Evolutionary conservation across 2,888 invertebrate genomes (phyloP).

Genomic region (Boloria euphrosyne): DNA sequence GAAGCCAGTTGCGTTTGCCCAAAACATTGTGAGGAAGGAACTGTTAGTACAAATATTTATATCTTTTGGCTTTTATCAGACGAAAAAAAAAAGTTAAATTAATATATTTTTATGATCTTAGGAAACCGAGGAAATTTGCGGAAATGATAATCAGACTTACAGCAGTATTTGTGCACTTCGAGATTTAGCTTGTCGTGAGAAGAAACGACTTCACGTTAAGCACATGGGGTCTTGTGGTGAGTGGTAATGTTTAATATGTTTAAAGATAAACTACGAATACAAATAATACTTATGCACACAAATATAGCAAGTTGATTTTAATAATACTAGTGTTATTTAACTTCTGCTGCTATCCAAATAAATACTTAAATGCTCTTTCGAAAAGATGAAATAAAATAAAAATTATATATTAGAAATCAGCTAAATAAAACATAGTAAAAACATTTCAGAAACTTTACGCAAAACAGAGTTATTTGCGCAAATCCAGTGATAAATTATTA

Average conservation of each 20-base stretch:
- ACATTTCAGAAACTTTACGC: too few species aligned
- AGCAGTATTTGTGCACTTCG: slow-evolving; percentile 92
- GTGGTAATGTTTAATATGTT: slow-evolving; percentile 44
- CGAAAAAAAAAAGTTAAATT: slow-evolving; percentile 73
- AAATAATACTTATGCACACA: too few species aligned
- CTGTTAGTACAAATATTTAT: slow-evolving; percentile 55
- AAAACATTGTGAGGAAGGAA: slow-evolving; percentile 81
- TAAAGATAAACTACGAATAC: background rate
- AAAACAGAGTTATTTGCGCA: too few species aligned
- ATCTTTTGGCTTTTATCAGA: too few species aligned
- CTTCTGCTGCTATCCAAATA: too few species aligned
- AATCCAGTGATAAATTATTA: too few species aligned
- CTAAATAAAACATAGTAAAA: too few species aligned
- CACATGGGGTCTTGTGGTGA: slow-evolving; percentile 94
- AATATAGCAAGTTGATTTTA: too few species aligned
- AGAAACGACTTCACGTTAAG: slow-evolving; percentile 87
- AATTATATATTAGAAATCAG: too few species aligned
- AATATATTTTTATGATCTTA: slow-evolving; percentile 39
- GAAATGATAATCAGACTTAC: slow-evolving; percentile 93
- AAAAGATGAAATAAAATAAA: too few species aligned
- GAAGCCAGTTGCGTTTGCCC: slow-evolving; percentile 85
- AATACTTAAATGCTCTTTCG: too few species aligned
- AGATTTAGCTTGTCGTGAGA: slow-evolving; percentile 88
- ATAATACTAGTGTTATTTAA: too few species aligned
- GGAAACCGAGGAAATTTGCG: slow-evolving; percentile 89